A percentile compares a stretch with the other conserved stretches of the same genome.
Conservation (phyloP, 2,113 vertebrate species). For the Pelecanus crispus region DNA sequence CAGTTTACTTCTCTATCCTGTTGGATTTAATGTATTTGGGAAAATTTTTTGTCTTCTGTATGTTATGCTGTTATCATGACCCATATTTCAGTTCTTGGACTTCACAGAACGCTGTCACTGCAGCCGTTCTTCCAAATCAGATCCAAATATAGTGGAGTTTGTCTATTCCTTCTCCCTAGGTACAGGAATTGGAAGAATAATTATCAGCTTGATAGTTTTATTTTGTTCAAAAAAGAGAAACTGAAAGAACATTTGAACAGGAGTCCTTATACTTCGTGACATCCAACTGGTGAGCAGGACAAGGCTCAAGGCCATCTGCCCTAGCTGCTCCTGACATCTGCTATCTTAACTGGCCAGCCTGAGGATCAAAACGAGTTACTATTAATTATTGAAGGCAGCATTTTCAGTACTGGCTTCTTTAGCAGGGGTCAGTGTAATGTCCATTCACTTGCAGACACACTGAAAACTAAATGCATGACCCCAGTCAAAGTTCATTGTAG, state of each 20-base stretch:
- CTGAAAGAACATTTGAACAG: neutral
- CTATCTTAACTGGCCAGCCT: neutral
- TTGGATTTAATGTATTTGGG: neutral
- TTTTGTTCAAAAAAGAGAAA: neutral
- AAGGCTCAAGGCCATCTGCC: conserved; percentile 53
- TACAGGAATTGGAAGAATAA: neutral
- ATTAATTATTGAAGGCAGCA: neutral
- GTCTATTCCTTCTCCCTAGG: neutral
- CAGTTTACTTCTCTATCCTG: neutral
- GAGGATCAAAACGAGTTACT: neutral
- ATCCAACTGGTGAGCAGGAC: neutral
- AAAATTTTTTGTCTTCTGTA: neutral
- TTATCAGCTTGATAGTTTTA: neutral
- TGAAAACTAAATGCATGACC: conserved; percentile 51
- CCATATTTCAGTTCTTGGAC: neutral
- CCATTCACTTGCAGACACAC: neutral
- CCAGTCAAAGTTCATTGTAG: conserved; percentile 49
- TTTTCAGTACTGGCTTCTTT: neutral
- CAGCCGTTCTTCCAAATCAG: neutral
- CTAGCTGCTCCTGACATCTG: conserved; percentile 52
- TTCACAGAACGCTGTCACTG: neutral
- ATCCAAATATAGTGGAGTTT: neutral
- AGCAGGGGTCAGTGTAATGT: conserved; percentile 8
- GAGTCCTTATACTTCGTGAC: neutral
- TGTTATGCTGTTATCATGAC: neutral